Percentiles rank a stretch among this genome's conserved stretches.
phyloP scores from a whole-genome alignment of 1,140 invertebrate genomes.

The Cotesia glomerata region DNA sequence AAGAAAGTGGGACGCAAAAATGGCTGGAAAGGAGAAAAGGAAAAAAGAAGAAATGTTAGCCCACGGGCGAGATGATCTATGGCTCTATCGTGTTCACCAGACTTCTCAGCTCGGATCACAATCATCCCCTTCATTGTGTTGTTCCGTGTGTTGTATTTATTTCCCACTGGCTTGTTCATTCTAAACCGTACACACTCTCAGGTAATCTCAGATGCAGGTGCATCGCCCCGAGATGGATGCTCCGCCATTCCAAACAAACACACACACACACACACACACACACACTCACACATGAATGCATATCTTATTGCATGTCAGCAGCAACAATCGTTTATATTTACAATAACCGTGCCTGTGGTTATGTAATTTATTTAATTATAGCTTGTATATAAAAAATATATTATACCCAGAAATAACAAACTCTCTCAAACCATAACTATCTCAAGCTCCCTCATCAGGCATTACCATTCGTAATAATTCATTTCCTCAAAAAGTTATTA shows the following conservation, averaged over 20 bases:
- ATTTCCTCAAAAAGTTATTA: too few species aligned
- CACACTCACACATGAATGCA: not conserved
- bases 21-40: constrained; percentile 5
- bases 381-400: not conserved
- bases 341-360: constrained; percentile 19
- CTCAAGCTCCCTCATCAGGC: too few species aligned
- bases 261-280: too few species aligned
- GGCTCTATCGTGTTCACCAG: constrained; percentile 52
- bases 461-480: too few species aligned
- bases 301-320: not conserved
- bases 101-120: constrained; percentile 45
- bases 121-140: constrained; percentile 53
- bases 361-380: constrained; percentile 32
- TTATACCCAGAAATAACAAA: not conserved
- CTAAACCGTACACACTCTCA: constrained; percentile 2
- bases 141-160: too few species aligned
- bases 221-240: constrained; percentile 13
- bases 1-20: constrained; percentile 18
- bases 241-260: too few species aligned
- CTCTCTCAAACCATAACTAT: too few species aligned
- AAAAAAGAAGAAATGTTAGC: constrained; percentile 8
- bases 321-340: constrained; percentile 23
- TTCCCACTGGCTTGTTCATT: constrained; percentile 42
- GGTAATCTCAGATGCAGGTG: constrained; percentile 21
- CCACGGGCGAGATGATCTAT: constrained; percentile 49